Evolutionary conservation across 2,797 vertebrate genomes (phyloP).

Genomic region (Ctenopoma kingsleyae): DNA sequence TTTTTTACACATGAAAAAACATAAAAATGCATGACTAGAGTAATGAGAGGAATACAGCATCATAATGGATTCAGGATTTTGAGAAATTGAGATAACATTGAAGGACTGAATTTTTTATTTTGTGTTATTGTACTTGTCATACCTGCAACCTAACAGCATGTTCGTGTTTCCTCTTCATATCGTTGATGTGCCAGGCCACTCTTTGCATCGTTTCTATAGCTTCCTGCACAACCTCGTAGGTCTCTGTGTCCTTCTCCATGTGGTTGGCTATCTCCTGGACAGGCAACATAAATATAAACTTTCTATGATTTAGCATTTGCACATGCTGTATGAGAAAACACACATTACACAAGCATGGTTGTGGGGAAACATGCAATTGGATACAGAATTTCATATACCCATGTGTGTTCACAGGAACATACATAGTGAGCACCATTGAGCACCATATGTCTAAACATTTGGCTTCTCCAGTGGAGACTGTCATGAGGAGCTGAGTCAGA

Average conservation of each 20-base stretch:
- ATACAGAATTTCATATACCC: background rate
- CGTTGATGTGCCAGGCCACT: constrained; percentile 99
- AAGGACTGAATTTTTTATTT: background rate
- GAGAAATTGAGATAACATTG: background rate
- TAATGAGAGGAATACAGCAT: constrained; percentile 14
- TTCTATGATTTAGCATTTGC: constrained; percentile 12
- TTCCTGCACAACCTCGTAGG: constrained; percentile 94
- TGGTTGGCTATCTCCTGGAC: constrained; percentile 96
- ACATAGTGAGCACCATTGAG: constrained; percentile 70
- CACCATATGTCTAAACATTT: constrained; percentile 75
- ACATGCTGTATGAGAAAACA: no score
- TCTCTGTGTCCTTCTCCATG: constrained; percentile 96
- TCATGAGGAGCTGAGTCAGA: background rate
- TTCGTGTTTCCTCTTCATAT: constrained; percentile 99
- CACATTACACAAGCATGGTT: background rate
- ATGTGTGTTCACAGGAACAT: constrained; percentile 47
- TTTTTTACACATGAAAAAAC: background rate
- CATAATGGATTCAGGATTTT: background rate
- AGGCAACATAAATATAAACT: constrained; percentile 13
- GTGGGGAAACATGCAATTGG: background rate
- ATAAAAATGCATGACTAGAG: background rate
- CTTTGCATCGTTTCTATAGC: constrained; percentile 99
- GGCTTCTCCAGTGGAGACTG: constrained; percentile 50
- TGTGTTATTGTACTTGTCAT: constrained; percentile 32
- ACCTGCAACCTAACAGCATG: constrained; percentile 95